phyloP scores from a whole-genome alignment of 2,888 invertebrate genomes.

The Caenorhabditis sp. region DNA sequence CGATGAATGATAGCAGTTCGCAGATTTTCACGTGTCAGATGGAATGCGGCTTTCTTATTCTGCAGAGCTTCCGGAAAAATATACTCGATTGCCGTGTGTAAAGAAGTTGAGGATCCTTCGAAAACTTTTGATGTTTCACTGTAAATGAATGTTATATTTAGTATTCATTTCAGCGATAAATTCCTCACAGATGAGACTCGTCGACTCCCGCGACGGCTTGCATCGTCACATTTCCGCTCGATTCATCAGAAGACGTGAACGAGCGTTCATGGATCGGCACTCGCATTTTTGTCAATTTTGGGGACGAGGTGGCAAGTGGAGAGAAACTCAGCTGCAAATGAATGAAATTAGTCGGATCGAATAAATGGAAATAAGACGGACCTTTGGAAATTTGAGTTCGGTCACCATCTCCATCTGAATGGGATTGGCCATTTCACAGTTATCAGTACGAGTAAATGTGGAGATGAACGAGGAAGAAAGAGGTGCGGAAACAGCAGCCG shows the following conservation, averaged over 20 bases:
- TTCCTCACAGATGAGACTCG: constrained; percentile 23
- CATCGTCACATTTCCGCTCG: constrained; percentile 25
- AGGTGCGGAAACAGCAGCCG: no score
- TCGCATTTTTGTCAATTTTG: constrained; percentile 33
- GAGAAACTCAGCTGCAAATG: constrained; percentile 12
- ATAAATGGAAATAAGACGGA: neutral
- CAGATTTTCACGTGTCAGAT: constrained; percentile 14
- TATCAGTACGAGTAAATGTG: no score
- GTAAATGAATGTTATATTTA: neutral
- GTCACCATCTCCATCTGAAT: constrained; percentile 15
- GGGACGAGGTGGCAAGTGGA: constrained; percentile 36
- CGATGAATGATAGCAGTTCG: neutral
- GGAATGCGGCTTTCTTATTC: neutral
- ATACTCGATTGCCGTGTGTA: constrained; percentile 31
- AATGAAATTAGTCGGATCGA: neutral
- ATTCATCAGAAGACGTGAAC: constrained; percentile 23
- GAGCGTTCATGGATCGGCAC: constrained; percentile 3
- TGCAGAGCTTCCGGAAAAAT: constrained; percentile 7
- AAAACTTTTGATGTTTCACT: constrained; percentile 19
- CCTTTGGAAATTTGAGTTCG: constrained; percentile 29
- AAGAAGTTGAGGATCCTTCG: neutral
- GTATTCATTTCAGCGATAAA: neutral
- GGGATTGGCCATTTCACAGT: constrained; percentile 4
- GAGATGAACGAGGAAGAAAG: no score
- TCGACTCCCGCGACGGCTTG: constrained; percentile 22